phyloP scores from a whole-genome alignment of 2,797 vertebrate species.

The Chelonia mydas region DNA sequence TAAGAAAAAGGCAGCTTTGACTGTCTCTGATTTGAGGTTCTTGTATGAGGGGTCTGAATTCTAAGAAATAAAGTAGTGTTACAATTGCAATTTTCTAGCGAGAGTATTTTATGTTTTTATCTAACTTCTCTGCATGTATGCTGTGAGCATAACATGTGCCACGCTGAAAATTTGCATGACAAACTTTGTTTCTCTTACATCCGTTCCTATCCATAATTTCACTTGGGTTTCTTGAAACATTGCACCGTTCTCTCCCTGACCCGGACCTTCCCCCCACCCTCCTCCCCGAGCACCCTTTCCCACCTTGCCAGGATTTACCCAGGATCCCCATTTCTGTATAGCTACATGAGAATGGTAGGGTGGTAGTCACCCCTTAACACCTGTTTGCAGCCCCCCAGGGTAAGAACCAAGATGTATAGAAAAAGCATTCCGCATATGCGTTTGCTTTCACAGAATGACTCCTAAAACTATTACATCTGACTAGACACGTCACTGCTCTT shows the following conservation, averaged over 20 bases:
- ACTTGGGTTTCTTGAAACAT: background rate
- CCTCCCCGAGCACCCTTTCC: too few relatives aligned
- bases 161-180: background rate
- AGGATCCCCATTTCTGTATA: too few relatives aligned
- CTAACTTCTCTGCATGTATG: background rate
- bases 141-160: background rate
- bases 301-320: background rate
- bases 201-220: background rate
- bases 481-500: background rate
- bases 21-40: background rate
- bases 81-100: background rate
- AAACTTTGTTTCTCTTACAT: background rate
- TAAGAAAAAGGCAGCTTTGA: background rate
- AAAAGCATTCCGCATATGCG: background rate
- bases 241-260: background rate
- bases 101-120: background rate
- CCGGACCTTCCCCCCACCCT: too few relatives aligned
- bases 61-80: background rate
- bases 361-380: background rate
- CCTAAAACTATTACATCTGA: background rate
- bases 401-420: background rate
- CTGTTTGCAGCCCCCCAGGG: background rate
- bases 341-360: rapidly evolving
- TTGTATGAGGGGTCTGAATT: background rate
- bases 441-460: background rate